A percentile compares a stretch with the other conserved stretches of the same genome.
These are phyloP conservation scores for Steinernema hermaphroditum DNA, from an alignment of 2,888 invertebrate genomes.

Conservation along the genomic window DNA sequence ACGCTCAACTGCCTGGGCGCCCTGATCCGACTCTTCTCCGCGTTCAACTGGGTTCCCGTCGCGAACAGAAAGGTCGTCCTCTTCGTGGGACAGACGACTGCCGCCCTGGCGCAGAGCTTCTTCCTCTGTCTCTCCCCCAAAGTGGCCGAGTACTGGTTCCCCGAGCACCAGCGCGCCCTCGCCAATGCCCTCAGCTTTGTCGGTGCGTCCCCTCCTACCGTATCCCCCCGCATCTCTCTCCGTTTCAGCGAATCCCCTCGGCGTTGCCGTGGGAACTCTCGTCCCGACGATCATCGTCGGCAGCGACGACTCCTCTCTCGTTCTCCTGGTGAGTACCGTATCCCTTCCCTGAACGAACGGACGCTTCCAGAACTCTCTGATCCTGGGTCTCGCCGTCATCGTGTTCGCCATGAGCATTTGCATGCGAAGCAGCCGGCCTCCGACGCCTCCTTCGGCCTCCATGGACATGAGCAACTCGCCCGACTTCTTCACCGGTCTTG, in stretches of 20 bases:
- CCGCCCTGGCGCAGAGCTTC: constrained; percentile 59
- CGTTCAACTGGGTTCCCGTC: not conserved
- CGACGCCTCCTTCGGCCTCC: constrained; percentile 61
- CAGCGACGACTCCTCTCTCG: not conserved
- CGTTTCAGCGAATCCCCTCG: constrained; percentile 62
- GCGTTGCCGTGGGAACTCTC: constrained; percentile 60
- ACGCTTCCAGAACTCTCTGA: constrained; percentile 38
- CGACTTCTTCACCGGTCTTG: constrained; percentile 43
- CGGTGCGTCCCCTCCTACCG: constrained; percentile 39
- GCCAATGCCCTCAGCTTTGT: constrained; percentile 63
- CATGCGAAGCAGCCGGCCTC: constrained; percentile 42
- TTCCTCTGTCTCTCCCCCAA: constrained; percentile 59
- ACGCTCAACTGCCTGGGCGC: constrained; percentile 44
- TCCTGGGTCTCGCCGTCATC: constrained; percentile 40
- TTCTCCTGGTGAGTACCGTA: not conserved
- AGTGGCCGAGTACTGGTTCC: constrained; percentile 63
- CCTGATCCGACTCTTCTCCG: not conserved
- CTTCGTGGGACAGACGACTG: constrained; percentile 51
- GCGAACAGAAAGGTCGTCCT: not conserved
- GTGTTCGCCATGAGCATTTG: constrained; percentile 39
- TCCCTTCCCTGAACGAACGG: too few relatives aligned
- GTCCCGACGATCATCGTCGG: constrained; percentile 46
- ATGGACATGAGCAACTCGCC: constrained; percentile 49
- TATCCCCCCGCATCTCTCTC: not conserved
- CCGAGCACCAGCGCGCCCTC: constrained; percentile 59